phyloP scores from a whole-genome alignment of 1,140 invertebrate genomes.

The Caenorhabditis brenneri region DNA sequence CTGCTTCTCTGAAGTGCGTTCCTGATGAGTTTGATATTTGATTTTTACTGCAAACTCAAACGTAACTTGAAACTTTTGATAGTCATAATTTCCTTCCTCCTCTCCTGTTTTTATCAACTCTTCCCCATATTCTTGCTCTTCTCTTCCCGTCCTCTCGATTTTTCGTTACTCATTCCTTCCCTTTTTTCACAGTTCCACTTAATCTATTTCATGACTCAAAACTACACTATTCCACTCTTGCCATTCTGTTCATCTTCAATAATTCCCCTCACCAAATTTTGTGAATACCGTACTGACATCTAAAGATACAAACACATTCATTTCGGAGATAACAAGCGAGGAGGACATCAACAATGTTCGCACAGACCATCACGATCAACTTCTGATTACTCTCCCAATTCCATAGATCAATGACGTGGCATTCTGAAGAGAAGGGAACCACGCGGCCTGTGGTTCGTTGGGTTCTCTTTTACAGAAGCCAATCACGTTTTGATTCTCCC shows the following conservation, averaged over 20 bases:
- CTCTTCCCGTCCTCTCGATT: neutral
- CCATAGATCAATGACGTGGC: slow-evolving; percentile 17
- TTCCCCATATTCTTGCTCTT: neutral
- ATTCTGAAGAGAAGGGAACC: neutral
- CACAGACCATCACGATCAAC: slow-evolving; percentile 1
- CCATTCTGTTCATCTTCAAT: neutral
- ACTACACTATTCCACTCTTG: neutral
- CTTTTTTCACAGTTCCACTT: too few species aligned
- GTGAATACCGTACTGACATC: neutral
- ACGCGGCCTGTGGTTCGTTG: neutral
- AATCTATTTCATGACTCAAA: neutral
- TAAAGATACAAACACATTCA: neutral
- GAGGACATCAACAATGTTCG: slow-evolving; percentile 41
- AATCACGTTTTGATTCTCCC: neutral
- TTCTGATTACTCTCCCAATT: neutral
- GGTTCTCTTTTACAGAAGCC: neutral
- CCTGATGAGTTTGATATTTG: too few species aligned
- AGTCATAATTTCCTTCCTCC: too few species aligned
- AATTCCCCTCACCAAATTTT: neutral
- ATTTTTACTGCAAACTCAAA: too few species aligned
- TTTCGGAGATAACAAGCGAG: slow-evolving; percentile 12
- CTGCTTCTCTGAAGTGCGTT: too few species aligned
- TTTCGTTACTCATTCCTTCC: neutral
- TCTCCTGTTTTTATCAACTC: neutral
- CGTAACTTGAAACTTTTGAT: too few species aligned